Evolutionary conservation across 2,888 invertebrate genomes (phyloP).

Genomic region (Cinara cedri): DNA sequence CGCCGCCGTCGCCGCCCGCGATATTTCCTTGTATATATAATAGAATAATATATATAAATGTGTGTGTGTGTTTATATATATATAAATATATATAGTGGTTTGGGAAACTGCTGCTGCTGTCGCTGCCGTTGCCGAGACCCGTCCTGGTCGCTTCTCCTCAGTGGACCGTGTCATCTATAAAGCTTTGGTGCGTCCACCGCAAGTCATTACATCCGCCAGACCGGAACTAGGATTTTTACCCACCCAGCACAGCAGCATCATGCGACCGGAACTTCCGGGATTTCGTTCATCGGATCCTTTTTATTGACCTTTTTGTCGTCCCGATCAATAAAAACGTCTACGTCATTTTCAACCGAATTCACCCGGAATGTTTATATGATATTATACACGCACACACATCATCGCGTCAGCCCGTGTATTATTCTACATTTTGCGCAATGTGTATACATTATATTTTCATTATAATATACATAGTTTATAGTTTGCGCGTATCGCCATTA

Average conservation of each 20-base stretch:
- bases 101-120: constrained; percentile 22
- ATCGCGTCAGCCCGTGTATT: too few relatives aligned
- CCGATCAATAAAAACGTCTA: constrained; percentile 41
- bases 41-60: background rate
- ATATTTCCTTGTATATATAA: background rate
- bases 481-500: too few relatives aligned
- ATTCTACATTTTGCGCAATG: too few relatives aligned
- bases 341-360: constrained; percentile 38
- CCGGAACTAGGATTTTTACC: constrained; percentile 56
- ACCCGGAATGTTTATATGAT: constrained; percentile 10
- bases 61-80: background rate
- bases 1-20: background rate
- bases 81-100: background rate
- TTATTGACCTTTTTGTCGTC: constrained; percentile 48
- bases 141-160: constrained; percentile 31
- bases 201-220: constrained; percentile 53
- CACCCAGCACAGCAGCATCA: constrained; percentile 25
- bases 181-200: constrained; percentile 55
- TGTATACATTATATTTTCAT: too few relatives aligned
- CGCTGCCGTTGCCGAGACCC: constrained; percentile 25
- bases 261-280: constrained; percentile 56
- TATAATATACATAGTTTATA: too few relatives aligned
- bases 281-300: constrained; percentile 52
- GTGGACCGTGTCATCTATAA: constrained; percentile 56
- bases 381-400: background rate